Percentiles rank a stretch among this genome's conserved stretches.
phyloP scores from a whole-genome alignment of 2,797 vertebrate genomes.

The Hyperoplus lanceolatus region DNA sequence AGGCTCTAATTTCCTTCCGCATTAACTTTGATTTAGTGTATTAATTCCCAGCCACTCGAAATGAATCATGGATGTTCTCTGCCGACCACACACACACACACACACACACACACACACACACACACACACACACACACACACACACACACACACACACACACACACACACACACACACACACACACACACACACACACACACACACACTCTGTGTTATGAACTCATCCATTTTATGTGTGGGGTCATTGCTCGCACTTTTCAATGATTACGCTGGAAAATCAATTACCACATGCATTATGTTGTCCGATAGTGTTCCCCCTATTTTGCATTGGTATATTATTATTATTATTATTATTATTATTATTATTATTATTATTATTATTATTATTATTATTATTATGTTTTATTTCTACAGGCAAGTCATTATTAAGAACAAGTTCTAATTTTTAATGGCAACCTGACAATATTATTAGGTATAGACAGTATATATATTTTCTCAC shows the following conservation, averaged over 20 bases:
- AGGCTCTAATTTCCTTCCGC: conserved; percentile 14
- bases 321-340: not conserved
- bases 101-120: no score
- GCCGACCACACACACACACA: not conserved
- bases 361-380: no score
- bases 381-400: not conserved
- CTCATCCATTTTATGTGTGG: not conserved
- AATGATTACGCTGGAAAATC: not conserved
- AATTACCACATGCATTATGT: not conserved
- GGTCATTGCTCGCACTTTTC: not conserved
- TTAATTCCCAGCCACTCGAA: conserved; percentile 5
- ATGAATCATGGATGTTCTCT: conserved; percentile 15
- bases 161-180: no score
- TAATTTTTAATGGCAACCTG: no score
- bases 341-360: no score
- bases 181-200: no score
- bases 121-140: no score
- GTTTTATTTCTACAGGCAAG: not conserved
- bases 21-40: conserved; percentile 35
- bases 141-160: no score
- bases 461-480: no score
- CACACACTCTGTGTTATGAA: not conserved
- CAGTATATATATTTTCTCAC: no score
- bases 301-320: not conserved
- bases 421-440: no score